Evolutionary conservation across 1,140 invertebrate species (phyloP), one percentile per base, ranked within the genome.

Genomic region (Chlorops oryzae): DNA sequence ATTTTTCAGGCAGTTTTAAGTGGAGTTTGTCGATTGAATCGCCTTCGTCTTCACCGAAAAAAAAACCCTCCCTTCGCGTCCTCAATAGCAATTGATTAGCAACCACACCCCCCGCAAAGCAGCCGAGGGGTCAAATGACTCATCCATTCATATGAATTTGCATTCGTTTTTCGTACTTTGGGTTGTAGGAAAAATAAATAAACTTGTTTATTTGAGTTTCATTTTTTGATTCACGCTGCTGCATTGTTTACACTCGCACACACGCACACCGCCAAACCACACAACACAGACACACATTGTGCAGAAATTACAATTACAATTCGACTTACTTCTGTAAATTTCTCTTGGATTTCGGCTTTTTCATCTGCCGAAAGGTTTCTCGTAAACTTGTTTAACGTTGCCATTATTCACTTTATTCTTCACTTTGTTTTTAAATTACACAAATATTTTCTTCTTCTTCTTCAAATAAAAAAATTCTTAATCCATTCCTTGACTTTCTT

Each of bases 281-380:
- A n/a, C n/a, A n/a, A n/a, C n/a, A 9, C 6, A 6, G 18, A 9
- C 7, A 10, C 9, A 7, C 9, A 6, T 10, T 39, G 17, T 9
- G 9, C 18, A 9, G 6, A 39, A 6, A 39, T 39, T 39, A 10
- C 37, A 7, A 20, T 15, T 9, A 32, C 9, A 32, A 15, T 32
- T 34, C 20, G 25, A 63, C 65, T 69, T 52, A 70, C 66, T 59
- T 70, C 66, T 58, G 57, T 65, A 38, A 70, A 70, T 66, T 70
- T 70, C 61, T 70, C 66, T 57, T 68, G 66, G 56, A 70, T 70
- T 59, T 70, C 66, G 34, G 66, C 56, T 51, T 70, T 70, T 59
- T 70, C 66, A 57, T 70, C 66, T 56, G 61, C 66, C 51, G 66
- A 70, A 49, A 70, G 55, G 44, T 57, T 66, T 70, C 69, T 70